Percentiles rank a stretch among this genome's conserved stretches.
Evolutionary conservation across 2,113 vertebrate species (phyloP).

Genomic region (Perca fluviatilis): DNA sequence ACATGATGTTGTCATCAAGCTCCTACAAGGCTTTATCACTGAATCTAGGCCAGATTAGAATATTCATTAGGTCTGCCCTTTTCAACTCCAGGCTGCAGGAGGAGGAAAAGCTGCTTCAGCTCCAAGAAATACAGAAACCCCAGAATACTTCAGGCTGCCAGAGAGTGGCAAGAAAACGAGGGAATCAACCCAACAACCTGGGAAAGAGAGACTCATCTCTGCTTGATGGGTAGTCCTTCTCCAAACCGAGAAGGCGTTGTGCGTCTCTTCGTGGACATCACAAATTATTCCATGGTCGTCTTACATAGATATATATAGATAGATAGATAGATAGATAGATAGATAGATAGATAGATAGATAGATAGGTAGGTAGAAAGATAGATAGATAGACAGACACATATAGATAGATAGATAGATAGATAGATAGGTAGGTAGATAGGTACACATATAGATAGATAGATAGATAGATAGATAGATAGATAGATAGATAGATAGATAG

Average conservation of each 20-base stretch:
- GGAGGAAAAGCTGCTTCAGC: slow-evolving; percentile 3
- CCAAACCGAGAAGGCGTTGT: not conserved
- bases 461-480: no score
- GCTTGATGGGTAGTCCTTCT: no score
- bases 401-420: no score
- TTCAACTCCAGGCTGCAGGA: slow-evolving; percentile 48
- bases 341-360: no score
- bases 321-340: no score
- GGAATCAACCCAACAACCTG: not conserved
- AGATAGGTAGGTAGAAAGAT: no score
- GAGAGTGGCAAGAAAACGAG: no score
- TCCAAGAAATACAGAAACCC: not conserved
- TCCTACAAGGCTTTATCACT: slow-evolving; percentile 28
- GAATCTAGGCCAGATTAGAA: slow-evolving; percentile 69
- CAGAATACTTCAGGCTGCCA: not conserved
- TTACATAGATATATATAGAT: no score
- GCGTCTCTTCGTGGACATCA: not conserved
- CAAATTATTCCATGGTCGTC: not conserved
- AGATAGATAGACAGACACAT: no score
- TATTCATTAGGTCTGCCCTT: slow-evolving; percentile 65
- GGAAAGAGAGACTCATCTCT: not conserved
- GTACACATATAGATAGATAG: no score
- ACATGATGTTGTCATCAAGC: slow-evolving; percentile 22
- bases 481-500: no score
- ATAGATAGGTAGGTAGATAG: no score